phyloP scores from a whole-genome alignment of 2,113 vertebrate genomes.

The Grantiella picta region DNA sequence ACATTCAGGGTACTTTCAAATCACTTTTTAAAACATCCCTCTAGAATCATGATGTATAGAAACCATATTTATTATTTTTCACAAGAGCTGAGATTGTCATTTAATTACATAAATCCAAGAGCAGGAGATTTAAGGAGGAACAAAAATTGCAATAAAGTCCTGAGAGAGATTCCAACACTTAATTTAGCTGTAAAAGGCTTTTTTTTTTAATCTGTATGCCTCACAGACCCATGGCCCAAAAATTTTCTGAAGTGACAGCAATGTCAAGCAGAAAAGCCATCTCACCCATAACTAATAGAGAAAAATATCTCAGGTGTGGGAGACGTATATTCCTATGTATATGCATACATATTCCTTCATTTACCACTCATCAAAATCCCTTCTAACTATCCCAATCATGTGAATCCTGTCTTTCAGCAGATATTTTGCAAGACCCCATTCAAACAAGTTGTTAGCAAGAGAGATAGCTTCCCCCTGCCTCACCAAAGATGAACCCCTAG shows the following conservation, averaged over 20 bases:
- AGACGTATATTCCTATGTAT: not conserved
- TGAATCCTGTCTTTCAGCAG: not conserved
- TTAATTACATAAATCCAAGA: conserved; percentile 53
- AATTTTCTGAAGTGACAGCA: not conserved
- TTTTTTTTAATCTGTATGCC: not conserved
- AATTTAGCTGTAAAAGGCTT: conserved; percentile 17
- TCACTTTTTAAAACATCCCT: conserved; percentile 35
- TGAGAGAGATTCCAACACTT: conserved; percentile 37
- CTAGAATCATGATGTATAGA: conserved; percentile 7
- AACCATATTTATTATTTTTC: conserved; percentile 28
- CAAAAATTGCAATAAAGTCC: conserved; percentile 7
- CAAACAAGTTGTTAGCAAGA: not conserved
- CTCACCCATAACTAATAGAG: conserved; percentile 1
- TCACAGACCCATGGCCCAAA: conserved; percentile 19
- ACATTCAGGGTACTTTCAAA: conserved; percentile 17
- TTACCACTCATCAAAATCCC: not conserved
- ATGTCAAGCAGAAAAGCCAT: not conserved
- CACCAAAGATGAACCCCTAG: not conserved
- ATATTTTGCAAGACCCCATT: not conserved
- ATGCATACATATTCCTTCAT: not conserved
- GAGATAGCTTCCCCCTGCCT: not conserved
- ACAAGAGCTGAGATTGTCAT: conserved; percentile 16
- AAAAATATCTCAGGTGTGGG: not conserved
- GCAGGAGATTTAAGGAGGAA: conserved; percentile 1
- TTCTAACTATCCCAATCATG: not conserved